These are phyloP conservation scores for Cavia porcellus DNA, from an alignment of 2,113 vertebrate species.

Conservation along the genomic window DNA sequence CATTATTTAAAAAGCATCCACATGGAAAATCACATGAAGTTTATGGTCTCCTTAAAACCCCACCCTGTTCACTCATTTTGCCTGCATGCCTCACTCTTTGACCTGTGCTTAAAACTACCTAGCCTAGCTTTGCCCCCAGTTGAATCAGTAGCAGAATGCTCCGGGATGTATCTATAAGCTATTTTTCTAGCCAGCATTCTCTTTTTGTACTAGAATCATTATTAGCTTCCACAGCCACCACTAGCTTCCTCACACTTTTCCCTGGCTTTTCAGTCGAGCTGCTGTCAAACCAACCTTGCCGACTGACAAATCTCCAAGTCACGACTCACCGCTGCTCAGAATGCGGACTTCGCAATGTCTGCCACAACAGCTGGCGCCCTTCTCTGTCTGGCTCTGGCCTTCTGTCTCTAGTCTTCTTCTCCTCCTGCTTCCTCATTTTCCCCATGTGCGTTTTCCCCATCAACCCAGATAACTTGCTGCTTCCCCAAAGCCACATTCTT, in stretches of 20 bases:
- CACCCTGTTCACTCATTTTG: neutral
- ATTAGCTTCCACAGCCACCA: neutral
- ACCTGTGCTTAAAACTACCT: neutral
- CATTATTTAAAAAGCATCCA: neutral
- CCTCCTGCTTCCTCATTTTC: neutral
- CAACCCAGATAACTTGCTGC: neutral
- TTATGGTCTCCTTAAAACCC: neutral
- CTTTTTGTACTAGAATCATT: neutral
- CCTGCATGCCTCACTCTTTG: neutral
- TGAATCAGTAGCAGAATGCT: neutral
- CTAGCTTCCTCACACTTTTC: neutral
- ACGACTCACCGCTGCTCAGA: rapidly evolving
- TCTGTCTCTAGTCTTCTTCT: neutral
- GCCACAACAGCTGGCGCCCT: neutral
- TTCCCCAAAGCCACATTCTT: neutral
- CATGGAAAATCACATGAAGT: neutral
- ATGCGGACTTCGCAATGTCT: neutral
- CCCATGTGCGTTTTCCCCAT: neutral
- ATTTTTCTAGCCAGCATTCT: neutral
- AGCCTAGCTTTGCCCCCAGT: neutral
- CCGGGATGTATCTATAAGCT: neutral
- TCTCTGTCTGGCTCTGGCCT: neutral
- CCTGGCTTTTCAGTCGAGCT: neutral
- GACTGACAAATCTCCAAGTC: neutral
- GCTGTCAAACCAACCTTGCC: neutral